Conservation (phyloP, 2,113 vertebrate genomes). For the Pholis gunnellus region DNA sequence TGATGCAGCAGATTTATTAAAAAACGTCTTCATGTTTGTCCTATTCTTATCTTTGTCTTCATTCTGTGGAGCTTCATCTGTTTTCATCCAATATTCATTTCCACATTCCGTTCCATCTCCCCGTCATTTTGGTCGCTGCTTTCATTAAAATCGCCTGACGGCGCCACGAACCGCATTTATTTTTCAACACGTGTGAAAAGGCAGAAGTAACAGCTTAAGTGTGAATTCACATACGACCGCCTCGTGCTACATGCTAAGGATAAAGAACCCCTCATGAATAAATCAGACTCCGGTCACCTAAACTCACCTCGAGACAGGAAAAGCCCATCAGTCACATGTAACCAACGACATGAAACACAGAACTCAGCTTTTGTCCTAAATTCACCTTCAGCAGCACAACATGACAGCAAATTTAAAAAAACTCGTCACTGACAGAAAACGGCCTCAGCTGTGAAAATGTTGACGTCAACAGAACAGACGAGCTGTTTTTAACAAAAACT, state of each 20-base stretch:
- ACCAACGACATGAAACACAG: not conserved
- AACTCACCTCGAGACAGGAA: not conserved
- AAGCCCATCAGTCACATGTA: not conserved
- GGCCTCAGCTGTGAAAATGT: not conserved
- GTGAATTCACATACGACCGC: constrained; percentile 1
- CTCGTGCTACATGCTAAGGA: not conserved
- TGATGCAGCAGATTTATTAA: not conserved
- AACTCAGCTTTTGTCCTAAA: not conserved
- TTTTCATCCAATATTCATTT: constrained; percentile 3
- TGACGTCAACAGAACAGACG: constrained; percentile 1
- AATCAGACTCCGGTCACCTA: not conserved
- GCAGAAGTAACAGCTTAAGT: constrained; percentile 26
- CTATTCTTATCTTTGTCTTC: not conserved
- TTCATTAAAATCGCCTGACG: not conserved
- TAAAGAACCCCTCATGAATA: constrained; percentile 10
- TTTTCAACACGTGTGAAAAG: constrained; percentile 26
- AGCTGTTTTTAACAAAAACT: constrained; percentile 3
- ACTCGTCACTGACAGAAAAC: not conserved
- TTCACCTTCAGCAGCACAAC: not conserved
- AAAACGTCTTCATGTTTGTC: not conserved
- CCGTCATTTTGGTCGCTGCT: not conserved
- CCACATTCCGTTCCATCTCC: not conserved
- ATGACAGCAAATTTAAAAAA: not conserved
- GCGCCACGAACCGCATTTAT: not conserved
- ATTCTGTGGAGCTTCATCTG: not conserved